Percentiles rank a stretch among this genome's conserved stretches.
Evolutionary conservation across 2,113 vertebrate genomes (phyloP).

Genomic region (Microcebus jonahi): DNA sequence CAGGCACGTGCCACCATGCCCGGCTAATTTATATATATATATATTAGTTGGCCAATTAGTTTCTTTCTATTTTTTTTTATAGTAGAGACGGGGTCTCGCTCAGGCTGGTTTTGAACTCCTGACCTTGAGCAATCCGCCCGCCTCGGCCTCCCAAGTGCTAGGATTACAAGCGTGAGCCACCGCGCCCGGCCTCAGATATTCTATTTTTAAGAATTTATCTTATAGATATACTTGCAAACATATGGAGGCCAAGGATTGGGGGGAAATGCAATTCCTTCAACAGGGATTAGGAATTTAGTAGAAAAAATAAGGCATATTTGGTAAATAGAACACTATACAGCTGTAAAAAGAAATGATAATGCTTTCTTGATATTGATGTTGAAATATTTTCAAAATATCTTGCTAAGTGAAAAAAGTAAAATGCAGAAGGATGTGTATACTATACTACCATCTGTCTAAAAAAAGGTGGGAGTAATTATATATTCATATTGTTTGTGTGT

Average conservation of each 20-base stretch:
- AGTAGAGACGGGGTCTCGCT: no score
- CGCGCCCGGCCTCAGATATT: no score
- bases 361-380: not conserved
- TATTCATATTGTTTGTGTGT: not conserved
- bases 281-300: not conserved
- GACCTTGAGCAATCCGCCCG: no score
- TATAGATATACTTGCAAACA: slow-evolving; percentile 29
- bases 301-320: not conserved
- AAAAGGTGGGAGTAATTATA: not conserved
- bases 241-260: not conserved
- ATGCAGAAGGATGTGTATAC: not conserved
- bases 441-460: not conserved
- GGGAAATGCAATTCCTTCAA: not conserved
- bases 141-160: no score
- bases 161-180: no score
- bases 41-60: no score
- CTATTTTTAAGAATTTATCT: slow-evolving; percentile 1
- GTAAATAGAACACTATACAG: not conserved
- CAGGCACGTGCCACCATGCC: no score
- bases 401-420: not conserved
- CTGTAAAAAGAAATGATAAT: not conserved
- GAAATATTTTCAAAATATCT: not conserved
- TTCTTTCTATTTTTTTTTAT: no score
- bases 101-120: no score
- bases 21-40: no score